These are phyloP conservation scores for Cyclophora punctaria DNA, from an alignment of 2,888 invertebrate species.

Conservation along the genomic window DNA sequence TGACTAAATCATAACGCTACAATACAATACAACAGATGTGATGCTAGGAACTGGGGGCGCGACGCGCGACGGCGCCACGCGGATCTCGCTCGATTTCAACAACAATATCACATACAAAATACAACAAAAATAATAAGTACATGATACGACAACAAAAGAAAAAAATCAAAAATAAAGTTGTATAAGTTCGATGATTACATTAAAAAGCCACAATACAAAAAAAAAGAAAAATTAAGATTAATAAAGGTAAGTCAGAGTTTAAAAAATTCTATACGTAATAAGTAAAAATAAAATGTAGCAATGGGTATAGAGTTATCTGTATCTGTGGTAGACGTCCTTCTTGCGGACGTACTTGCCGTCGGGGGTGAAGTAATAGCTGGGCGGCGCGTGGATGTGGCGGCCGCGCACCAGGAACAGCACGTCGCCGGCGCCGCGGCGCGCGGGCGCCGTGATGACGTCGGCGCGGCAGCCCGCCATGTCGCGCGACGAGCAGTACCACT, in stretches of 20 bases:
- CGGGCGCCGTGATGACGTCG: slow-evolving; percentile 66
- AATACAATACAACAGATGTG: slow-evolving; percentile 3
- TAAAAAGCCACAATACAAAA: not conserved
- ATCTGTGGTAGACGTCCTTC: slow-evolving; percentile 64
- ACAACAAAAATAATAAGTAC: slow-evolving; percentile 7
- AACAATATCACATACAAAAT: slow-evolving; percentile 7
- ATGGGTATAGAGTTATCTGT: slow-evolving; percentile 45
- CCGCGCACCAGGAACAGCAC: slow-evolving; percentile 64
- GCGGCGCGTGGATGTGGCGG: slow-evolving; percentile 62
- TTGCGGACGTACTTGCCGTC: slow-evolving; percentile 68
- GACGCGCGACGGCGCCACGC: too few species aligned
- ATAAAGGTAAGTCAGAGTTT: not conserved
- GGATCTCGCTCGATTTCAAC: not conserved
- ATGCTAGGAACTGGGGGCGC: slow-evolving; percentile 30
- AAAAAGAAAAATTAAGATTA: slow-evolving; percentile 9
- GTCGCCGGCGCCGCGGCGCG: slow-evolving; percentile 44
- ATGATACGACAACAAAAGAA: slow-evolving; percentile 2
- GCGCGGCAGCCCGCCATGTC: slow-evolving; percentile 70
- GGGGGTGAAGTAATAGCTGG: slow-evolving; percentile 64
- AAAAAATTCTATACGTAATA: not conserved
- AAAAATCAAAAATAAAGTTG: slow-evolving; percentile 13
- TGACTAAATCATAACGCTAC: too few species aligned
- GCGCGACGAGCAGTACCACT: slow-evolving; percentile 69
- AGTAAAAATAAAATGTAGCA: slow-evolving; percentile 3
- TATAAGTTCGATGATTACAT: slow-evolving; percentile 1